Evolutionary conservation across 2,797 vertebrate genomes (phyloP), one percentile per base, ranked within the genome.

Genomic region (Pangasius macronema): DNA sequence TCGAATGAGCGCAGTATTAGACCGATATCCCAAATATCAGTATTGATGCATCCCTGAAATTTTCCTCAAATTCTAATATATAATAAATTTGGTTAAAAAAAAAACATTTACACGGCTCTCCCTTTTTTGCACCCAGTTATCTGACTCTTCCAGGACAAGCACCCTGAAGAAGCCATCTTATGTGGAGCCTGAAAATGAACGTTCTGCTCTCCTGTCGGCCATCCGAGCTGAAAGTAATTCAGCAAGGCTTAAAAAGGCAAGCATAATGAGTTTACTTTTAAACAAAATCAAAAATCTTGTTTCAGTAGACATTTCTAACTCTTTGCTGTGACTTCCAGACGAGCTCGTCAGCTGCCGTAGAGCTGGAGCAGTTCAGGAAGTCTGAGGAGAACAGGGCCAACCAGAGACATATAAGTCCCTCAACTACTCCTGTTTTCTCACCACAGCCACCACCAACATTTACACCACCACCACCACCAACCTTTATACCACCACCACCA

Each of bases 131-230:
- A 90, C 88, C 82, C 89, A 99, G 98, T 94, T 95, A 72, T 92
- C 95, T 82, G 93, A 93, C 53, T 89, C 55, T 3, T 5, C 91
- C 27, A 70, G 88, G 18, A 91, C 94, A 59, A 92, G 91, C 89
- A 92, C 3, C 83, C 84, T 89, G 3, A 95, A 92, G 90, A 96
- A 95, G 80, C 85, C 79, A 0, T 92, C 92, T 0, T 92, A 91
- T 8, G 13, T 20, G 3, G 97, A 97, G 86, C 92, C 95, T 13
- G 97, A 96, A 89, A 97, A 96, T 8, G 96, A 97, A 91, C 95
- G 92, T 57, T 96, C 96, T 57, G 97, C 97, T 63, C 96, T 99
- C 5, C 93, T 99, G 85, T 95, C 97, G 0, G 97, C 97, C 89
- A 98, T 99, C 88, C 95, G 97, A 92, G 96, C 95, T 39, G 95